A percentile compares a stretch with the other conserved stretches of the same genome.
These are phyloP conservation scores for Axinella damicornis DNA, from an alignment of 37 sponge, comb jelly and placozoan species.

Conservation along the genomic window DNA sequence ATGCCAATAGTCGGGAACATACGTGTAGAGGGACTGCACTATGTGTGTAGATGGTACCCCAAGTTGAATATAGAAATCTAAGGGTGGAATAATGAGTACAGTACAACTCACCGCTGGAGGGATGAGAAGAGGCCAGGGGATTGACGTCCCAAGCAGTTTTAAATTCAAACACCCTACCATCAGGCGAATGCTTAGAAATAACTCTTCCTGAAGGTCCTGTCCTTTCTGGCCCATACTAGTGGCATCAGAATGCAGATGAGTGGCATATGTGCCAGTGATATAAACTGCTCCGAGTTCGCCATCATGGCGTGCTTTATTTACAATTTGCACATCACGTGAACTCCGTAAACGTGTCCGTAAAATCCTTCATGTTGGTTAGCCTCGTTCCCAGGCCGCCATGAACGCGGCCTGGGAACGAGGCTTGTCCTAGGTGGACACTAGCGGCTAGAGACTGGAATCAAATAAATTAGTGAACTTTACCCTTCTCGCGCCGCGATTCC, in stretches of 20 bases:
- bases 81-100: too few relatives aligned
- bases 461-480: too few relatives aligned
- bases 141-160: conserved; percentile 53
- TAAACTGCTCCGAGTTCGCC: too few relatives aligned
- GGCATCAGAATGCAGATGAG: background rate
- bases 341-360: background rate
- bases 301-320: background rate
- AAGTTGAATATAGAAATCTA: too few relatives aligned
- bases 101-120: conserved; percentile 7
- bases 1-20: too few relatives aligned
- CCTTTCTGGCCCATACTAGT: background rate
- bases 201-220: conserved; percentile 42
- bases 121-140: conserved; percentile 19
- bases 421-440: too few relatives aligned
- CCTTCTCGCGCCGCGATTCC: too few relatives aligned
- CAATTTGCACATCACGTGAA: background rate
- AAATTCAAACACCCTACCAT: conserved; percentile 67
- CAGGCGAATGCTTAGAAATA: conserved; percentile 64
- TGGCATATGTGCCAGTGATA: background rate
- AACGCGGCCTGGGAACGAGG: too few relatives aligned
- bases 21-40: background rate
- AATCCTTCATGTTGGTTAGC: too few relatives aligned
- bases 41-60: too few relatives aligned
- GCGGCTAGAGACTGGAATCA: too few relatives aligned
- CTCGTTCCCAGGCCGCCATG: too few relatives aligned